Conservation (phyloP, 1,140 invertebrate genomes). For the Drosophila lacertosa region DNA sequence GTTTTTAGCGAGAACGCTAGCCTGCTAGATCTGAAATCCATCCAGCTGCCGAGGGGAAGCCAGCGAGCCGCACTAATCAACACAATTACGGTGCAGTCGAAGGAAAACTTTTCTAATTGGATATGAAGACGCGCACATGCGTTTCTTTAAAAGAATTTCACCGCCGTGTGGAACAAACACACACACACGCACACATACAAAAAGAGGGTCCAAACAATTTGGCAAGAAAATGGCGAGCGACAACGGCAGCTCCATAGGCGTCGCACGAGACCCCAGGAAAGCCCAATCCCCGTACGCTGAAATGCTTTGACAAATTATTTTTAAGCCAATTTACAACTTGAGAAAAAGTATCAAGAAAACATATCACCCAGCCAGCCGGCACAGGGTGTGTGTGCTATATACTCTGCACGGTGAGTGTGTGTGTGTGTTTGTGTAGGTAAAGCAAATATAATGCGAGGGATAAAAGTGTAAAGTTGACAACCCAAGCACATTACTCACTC, state of each 20-base stretch:
- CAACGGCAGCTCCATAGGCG: constrained; percentile 52
- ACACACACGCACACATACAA: not conserved
- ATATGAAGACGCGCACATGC: constrained; percentile 82
- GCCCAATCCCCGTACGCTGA: constrained; percentile 50
- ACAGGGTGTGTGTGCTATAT: not conserved
- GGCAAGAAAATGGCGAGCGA: constrained; percentile 64
- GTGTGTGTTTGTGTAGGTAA: constrained; percentile 66
- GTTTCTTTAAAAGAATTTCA: constrained; percentile 77
- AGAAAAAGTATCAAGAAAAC: constrained; percentile 80
- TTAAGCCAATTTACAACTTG: constrained; percentile 84
- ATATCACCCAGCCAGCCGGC: constrained; percentile 62
- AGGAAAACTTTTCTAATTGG: constrained; percentile 81
- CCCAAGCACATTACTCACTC: constrained; percentile 81
- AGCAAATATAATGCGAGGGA: constrained; percentile 80
- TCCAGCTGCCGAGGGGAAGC: constrained; percentile 26
- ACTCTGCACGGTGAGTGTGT: no score
- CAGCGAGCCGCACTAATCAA: constrained; percentile 81
- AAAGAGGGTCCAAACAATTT: constrained; percentile 73
- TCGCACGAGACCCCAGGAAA: not conserved
- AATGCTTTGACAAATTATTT: constrained; percentile 83
- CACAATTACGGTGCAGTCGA: constrained; percentile 76
- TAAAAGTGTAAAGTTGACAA: constrained; percentile 83
- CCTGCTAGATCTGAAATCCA: constrained; percentile 23
- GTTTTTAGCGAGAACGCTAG: constrained; percentile 14
- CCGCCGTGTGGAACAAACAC: constrained; percentile 29